Conservation (phyloP, 2,888 invertebrate species). For the Limenitis arthemis region DNA sequence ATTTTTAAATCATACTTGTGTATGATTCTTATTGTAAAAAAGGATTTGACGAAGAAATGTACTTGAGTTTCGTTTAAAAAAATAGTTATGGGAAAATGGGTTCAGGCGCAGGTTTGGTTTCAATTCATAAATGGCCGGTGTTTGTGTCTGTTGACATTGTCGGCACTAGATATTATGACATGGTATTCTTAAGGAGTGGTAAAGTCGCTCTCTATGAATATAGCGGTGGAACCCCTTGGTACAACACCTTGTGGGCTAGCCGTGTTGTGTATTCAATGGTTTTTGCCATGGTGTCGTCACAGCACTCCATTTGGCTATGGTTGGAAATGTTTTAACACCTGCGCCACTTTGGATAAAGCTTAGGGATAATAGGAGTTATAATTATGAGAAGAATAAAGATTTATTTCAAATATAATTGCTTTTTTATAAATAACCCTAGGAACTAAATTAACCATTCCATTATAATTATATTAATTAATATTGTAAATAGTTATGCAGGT, state of each 20-base stretch:
- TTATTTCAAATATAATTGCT: slow-evolving; percentile 8
- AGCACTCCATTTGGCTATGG: slow-evolving; percentile 20
- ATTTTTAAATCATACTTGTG: not conserved
- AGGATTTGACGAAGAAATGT: slow-evolving; percentile 7
- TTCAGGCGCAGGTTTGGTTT: slow-evolving; percentile 14
- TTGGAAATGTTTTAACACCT: slow-evolving; percentile 21
- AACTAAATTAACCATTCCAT: no score
- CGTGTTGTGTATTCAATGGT: slow-evolving; percentile 18
- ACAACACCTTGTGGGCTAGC: slow-evolving; percentile 29
- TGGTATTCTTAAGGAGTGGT: slow-evolving; percentile 19
- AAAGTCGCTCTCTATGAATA: slow-evolving; percentile 9
- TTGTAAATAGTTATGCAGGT: no score
- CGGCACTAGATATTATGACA: slow-evolving; percentile 12
- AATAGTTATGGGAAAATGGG: slow-evolving; percentile 11
- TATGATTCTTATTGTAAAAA: slow-evolving; percentile 2
- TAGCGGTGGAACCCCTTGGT: slow-evolving; percentile 27
- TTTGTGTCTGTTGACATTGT: slow-evolving; percentile 19
- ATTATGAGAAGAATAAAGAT: slow-evolving; percentile 20
- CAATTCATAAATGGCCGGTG: slow-evolving; percentile 20
- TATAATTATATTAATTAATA: no score
- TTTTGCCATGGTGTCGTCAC: slow-evolving; percentile 20
- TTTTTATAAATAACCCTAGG: not conserved
- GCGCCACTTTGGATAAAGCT: slow-evolving; percentile 20
- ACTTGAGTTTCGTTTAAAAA: slow-evolving; percentile 16
- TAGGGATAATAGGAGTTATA: slow-evolving; percentile 17